Evolutionary conservation across 2,113 vertebrate species (phyloP).

Genomic region (Phyllopteryx taeniolatus): DNA sequence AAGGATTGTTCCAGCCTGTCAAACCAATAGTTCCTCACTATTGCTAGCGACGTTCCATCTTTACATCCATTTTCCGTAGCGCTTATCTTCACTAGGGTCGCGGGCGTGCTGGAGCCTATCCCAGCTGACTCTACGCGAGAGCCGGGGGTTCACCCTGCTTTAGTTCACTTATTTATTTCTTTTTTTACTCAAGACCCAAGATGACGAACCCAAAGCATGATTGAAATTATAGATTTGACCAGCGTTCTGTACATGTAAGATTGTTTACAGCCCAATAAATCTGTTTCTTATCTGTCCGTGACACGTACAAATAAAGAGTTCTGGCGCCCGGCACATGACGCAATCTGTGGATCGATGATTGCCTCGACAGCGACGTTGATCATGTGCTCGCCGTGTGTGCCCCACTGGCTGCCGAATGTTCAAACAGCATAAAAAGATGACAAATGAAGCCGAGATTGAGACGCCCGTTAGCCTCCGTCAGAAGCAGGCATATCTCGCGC

Average conservation of each 20-base stretch:
- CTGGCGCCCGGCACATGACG: conserved; percentile 4
- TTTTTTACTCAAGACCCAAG: not conserved
- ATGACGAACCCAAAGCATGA: not conserved
- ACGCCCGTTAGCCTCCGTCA: conserved; percentile 48
- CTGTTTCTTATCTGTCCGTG: not conserved
- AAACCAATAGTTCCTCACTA: not conserved
- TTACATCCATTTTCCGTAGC: too few species aligned
- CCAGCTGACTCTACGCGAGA: too few species aligned
- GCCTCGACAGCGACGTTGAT: conserved; percentile 27
- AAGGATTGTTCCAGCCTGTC: not conserved
- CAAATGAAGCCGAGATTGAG: conserved; percentile 48
- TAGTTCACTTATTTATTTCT: not conserved
- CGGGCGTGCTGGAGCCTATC: too few species aligned
- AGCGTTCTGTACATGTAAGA: not conserved
- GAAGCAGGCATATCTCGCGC: conserved; percentile 33
- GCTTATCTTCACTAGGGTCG: too few species aligned
- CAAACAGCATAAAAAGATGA: conserved; percentile 53
- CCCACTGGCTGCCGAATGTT: conserved; percentile 34
- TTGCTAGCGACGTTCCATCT: not conserved
- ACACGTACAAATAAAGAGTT: not conserved
- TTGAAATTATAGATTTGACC: not conserved
- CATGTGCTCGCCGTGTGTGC: conserved; percentile 35
- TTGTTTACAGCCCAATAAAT: not conserved
- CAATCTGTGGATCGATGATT: conserved; percentile 45
- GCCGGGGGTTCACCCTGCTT: not conserved